Percentiles rank a stretch among this genome's conserved stretches.
phyloP scores from a whole-genome alignment of 1,140 invertebrate species.

The Leptonema lineaticorne region DNA sequence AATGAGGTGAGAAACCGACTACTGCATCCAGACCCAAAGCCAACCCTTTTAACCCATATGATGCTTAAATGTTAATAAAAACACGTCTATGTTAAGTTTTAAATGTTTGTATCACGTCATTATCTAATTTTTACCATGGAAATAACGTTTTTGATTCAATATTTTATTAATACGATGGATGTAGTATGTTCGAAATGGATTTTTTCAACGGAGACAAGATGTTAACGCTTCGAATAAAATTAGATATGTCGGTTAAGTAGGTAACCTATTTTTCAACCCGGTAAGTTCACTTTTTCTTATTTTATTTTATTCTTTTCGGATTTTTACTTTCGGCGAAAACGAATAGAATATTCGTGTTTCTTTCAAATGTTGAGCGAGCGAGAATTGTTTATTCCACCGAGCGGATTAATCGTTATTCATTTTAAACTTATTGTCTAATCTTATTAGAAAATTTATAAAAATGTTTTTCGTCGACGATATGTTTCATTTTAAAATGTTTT shows the following conservation, averaged over 20 bases:
- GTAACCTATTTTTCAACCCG: slow-evolving; percentile 26
- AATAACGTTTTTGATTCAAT: no score
- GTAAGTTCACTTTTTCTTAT: slow-evolving; percentile 9
- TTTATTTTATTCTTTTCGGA: neutral
- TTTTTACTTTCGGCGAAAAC: neutral
- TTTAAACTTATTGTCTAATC: neutral
- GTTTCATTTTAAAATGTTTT: no score
- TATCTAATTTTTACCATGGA: no score
- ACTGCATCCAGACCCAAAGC: neutral
- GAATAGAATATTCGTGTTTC: neutral
- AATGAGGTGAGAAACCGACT: slow-evolving; percentile 14
- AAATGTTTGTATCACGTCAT: no score
- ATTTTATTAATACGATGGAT: no score
- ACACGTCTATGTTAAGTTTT: no score
- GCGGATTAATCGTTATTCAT: neutral
- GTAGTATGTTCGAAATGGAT: neutral
- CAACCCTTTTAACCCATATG: neutral
- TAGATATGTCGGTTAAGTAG: slow-evolving; percentile 8
- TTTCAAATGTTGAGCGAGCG: no score
- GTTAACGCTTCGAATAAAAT: slow-evolving; percentile 2
- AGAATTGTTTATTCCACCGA: neutral
- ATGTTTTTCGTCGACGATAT: no score
- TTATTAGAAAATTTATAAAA: slow-evolving; percentile 2
- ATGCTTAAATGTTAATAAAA: no score
- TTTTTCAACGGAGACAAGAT: neutral